phyloP scores from a whole-genome alignment of 1,140 invertebrate genomes.

The Lethocerus indicus region DNA sequence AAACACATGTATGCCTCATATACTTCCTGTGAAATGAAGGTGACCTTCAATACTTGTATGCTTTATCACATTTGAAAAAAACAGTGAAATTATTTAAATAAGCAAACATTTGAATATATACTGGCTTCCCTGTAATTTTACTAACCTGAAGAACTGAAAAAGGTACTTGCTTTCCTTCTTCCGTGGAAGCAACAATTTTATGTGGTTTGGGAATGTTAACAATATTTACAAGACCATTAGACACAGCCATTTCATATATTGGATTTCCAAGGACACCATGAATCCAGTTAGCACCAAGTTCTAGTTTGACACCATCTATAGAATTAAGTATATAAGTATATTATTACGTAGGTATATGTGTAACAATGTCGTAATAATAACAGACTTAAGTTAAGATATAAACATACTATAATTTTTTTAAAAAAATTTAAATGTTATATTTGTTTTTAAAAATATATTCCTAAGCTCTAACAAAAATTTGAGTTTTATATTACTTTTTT shows the following conservation, averaged over 20 bases:
- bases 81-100: background rate
- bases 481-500: no score
- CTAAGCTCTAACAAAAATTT: no score
- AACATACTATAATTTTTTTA: no score
- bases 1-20: conserved; percentile 83
- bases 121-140: background rate
- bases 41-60: no score
- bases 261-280: conserved; percentile 74
- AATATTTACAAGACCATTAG: conserved; percentile 64
- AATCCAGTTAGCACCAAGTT: conserved; percentile 86
- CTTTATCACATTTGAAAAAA: no score
- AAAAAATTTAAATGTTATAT: no score
- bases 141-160: conserved; percentile 50
- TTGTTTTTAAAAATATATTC: no score
- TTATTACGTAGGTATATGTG: no score
- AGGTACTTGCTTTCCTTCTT: conserved; percentile 69
- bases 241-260: conserved; percentile 73
- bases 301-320: conserved; percentile 43
- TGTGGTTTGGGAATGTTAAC: conserved; percentile 66
- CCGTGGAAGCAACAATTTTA: conserved; percentile 68
- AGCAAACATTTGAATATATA: background rate
- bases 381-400: no score
- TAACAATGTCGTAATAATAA: no score
- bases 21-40: conserved; percentile 44
- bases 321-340: no score